Evolutionary conservation across 2,113 vertebrate genomes (phyloP), one percentile per base, ranked within the genome.

Genomic region (Physeter macrocephalus): DNA sequence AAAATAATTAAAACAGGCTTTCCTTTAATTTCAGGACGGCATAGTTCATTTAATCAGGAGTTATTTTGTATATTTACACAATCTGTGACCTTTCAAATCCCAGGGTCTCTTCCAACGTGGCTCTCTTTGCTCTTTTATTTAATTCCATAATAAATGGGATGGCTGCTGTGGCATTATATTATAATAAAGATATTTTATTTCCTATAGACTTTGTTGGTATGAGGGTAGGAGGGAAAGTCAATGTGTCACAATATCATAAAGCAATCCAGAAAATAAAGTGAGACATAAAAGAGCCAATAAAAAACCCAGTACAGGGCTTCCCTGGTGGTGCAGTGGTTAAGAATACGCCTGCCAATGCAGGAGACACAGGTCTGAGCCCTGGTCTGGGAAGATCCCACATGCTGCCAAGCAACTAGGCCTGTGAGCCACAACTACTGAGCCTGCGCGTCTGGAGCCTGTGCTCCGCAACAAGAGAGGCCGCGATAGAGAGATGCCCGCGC

Each of bases 231-330:
- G 23, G 84, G 54, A 96, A 96, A 95, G 97, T 97, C 95, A 90
- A 75, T 97, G n/a, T 88, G 64, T 93, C 96, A 97, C 21, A 82
- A 49, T 59, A 92, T 43, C 34, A 92, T 94, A 91, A 96, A 97
- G 39, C 61, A 96, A 77, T 8, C 21, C 67, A 90, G 90, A 97
- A 41, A 92, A 97, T 6, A 64, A 83, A 93, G 59, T 43, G 34
- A 57, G 54, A 72, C 90, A 74, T 94, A 90, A 97, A 94, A 74
- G 92, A 91, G 17, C 18, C 93, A 92, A 72, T 86, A 41, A n/a
- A 90, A 74, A 59, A 75, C 41, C 20, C 41, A 66, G 87, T 78
- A 96, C 64, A 92, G 49, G 49, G 49, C 49, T 49, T 49, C 49
- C 49, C 49, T 49, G 14, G 49, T 49, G 49, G 49, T 49, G 49